A percentile compares a stretch with the other conserved stretches of the same genome.
phyloP scores from a whole-genome alignment of 1,140 invertebrate species.

The Chrysoperla carnea region DNA sequence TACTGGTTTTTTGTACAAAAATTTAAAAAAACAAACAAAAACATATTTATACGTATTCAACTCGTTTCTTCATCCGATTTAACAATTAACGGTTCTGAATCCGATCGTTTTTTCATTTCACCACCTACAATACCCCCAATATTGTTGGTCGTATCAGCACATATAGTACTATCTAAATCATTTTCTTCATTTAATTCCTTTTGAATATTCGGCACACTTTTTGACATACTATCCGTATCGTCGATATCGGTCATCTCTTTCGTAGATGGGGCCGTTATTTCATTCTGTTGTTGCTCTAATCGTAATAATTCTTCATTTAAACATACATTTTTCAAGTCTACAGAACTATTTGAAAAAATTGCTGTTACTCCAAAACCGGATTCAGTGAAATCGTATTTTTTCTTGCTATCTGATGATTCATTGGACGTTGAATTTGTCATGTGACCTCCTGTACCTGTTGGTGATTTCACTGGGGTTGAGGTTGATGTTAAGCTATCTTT shows the following conservation, averaged over 20 bases:
- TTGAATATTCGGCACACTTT: constrained; percentile 20
- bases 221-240: constrained; percentile 11
- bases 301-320: constrained; percentile 50
- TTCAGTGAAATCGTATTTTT: constrained; percentile 17
- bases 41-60: no score
- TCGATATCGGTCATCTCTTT: background rate
- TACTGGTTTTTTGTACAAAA: no score
- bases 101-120: constrained; percentile 16
- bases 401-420: constrained; percentile 11
- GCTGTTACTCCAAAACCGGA: constrained; percentile 42
- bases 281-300: constrained; percentile 22
- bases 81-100: constrained; percentile 15
- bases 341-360: constrained; percentile 79
- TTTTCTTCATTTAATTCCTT: constrained; percentile 19
- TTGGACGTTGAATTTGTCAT: constrained; percentile 8
- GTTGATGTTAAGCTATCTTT: constrained; percentile 15
- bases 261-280: constrained; percentile 23
- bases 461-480: constrained; percentile 23
- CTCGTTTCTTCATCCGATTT: background rate
- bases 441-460: constrained; percentile 1
- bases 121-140: constrained; percentile 1
- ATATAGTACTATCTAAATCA: constrained; percentile 12
- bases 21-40: no score
- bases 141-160: constrained; percentile 2
- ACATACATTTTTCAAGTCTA: constrained; percentile 61